Conservation (phyloP, 1,140 invertebrate genomes). For the Drosophila biarmipes region DNA sequence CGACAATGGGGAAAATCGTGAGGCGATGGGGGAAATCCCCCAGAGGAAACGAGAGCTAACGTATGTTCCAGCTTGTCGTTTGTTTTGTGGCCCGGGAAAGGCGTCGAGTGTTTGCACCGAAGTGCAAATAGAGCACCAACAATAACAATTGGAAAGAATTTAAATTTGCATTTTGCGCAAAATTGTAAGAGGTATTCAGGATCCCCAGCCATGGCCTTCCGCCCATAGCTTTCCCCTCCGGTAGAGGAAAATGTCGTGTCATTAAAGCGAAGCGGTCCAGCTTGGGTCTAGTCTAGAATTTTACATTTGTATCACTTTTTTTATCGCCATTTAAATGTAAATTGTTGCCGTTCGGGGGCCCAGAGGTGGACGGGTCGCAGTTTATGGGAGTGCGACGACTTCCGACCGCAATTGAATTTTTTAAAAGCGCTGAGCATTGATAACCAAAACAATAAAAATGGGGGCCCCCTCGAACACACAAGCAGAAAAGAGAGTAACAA, state of each 20-base stretch:
- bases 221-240: conserved; percentile 11
- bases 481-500: conserved; percentile 45
- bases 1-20: conserved; percentile 27
- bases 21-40: conserved; percentile 44
- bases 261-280: conserved; percentile 72
- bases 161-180: conserved; percentile 81
- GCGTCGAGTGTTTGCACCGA: conserved; percentile 74
- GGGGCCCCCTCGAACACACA: conserved; percentile 32
- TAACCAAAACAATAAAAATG: conserved; percentile 81
- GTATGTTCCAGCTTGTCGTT: conserved; percentile 65
- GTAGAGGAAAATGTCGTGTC: conserved; percentile 38
- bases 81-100: conserved; percentile 48
- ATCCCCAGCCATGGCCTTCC: neutral
- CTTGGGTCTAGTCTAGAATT: conserved; percentile 68
- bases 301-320: conserved; percentile 80
- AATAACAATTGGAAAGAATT: conserved; percentile 83
- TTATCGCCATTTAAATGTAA: conserved; percentile 83
- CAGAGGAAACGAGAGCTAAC: conserved; percentile 72
- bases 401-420: conserved; percentile 82
- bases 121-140: conserved; percentile 82
- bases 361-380: conserved; percentile 37
- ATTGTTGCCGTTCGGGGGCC: conserved; percentile 62
- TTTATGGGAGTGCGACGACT: conserved; percentile 81
- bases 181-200: conserved; percentile 40
- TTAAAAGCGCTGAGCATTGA: conserved; percentile 83